Base-by-base conservation (phyloP, 2,888 invertebrate genomes). In the Sesia apiformis region DNA sequence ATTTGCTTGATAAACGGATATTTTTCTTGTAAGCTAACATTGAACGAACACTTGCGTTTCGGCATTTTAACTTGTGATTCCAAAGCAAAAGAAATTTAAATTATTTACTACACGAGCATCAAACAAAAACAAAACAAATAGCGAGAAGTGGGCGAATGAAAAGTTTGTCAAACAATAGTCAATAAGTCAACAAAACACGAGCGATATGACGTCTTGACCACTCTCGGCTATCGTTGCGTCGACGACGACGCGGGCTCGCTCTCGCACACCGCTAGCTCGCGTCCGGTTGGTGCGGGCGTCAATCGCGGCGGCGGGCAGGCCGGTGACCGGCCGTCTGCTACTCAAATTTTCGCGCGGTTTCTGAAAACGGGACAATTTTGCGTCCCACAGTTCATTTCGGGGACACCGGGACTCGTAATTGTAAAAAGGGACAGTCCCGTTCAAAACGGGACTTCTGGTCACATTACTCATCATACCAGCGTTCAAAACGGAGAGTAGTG, bases 1-100 rank as follows among this genome's bases (percentile, higher is more conserved):
- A 51, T 62, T 62, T 63, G 59, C 55, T 65, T 63, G 50, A 66
- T 65, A 65, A 68, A 67, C 41, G 63, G 66, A 57, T 65, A 66
- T 56, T 65, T 66, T 53, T 51, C 55, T 61, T 66, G 63, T 56
- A 62, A 64, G 57, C 38, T 63, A 59, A 59, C 55, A 65, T 61
- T 64, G 49, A 66, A 66, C 38, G 62, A 51, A 63, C 63, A 63
- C 58, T 64, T 65, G 62, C 65, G 66, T 64, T 63, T 63, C n/a
- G n/a, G n/a, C n/a, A n/a, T n/a, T n/a, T n/a, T n/a, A n/a, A n/a
- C n/a, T n/a, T n/a, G n/a, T n/a, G n/a, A n/a, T n/a, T n/a, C n/a
- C n/a, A n/a, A n/a, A n/a, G n/a, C n/a, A n/a, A n/a, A n/a, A n/a
- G n/a, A n/a, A n/a, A n/a, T n/a, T n/a, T n/a, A n/a, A n/a, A n/a